phyloP scores from a whole-genome alignment of 30 jellyfish, hydroid and myxozoan species.

The Cassiopea andromeda region DNA sequence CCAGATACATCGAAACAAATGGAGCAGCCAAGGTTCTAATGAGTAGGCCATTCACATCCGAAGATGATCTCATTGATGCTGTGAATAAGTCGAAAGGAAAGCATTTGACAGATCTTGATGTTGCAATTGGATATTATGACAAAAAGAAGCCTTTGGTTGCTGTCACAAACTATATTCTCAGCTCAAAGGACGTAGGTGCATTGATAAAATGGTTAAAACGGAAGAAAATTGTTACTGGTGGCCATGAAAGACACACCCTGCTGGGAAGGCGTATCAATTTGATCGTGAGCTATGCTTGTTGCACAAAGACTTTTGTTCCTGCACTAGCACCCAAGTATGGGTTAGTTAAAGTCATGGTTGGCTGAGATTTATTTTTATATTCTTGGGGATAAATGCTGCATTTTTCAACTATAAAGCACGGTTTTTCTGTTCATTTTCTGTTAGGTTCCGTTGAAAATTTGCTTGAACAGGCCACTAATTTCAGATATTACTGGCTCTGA shows the following conservation, averaged over 20 bases:
- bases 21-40: constrained; percentile 40
- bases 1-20: constrained; percentile 38
- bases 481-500: no score
- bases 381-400: not conserved
- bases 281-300: constrained; percentile 48
- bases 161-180: constrained; percentile 43
- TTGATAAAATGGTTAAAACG: constrained; percentile 32
- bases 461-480: no score
- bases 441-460: no score
- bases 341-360: constrained; percentile 25
- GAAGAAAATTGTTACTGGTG: constrained; percentile 17
- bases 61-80: constrained; percentile 30
- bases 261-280: constrained; percentile 18
- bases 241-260: constrained; percentile 48
- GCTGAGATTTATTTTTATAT: not conserved
- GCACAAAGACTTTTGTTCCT: constrained; percentile 29
- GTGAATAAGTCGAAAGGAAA: constrained; percentile 31
- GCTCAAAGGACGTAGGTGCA: constrained; percentile 16
- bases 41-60: constrained; percentile 44
- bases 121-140: constrained; percentile 54
- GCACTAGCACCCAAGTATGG: constrained; percentile 46
- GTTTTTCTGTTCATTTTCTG: not conserved
- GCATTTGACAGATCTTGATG: constrained; percentile 52
- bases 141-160: constrained; percentile 40
- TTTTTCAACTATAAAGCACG: not conserved